Base-by-base conservation (phyloP, 2,888 invertebrate genomes). In the Chrysolina oricalcia region DNA sequence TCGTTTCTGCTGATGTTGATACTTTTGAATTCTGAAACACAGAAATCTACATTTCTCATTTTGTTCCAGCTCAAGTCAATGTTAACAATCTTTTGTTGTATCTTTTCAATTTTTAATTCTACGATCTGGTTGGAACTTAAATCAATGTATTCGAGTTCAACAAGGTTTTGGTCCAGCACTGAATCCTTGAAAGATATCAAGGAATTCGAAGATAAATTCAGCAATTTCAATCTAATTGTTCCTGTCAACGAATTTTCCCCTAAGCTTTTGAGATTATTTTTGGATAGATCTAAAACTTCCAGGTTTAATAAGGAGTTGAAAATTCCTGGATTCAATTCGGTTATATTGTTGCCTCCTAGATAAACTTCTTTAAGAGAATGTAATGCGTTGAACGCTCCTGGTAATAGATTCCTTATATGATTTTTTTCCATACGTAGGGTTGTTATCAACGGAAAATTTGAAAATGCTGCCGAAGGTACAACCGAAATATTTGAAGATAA, bases 171-270 rank as follows among this genome's bases (percentile, higher is more conserved):
- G 10, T 48, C 48, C 48, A 48, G 17, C 8, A 48, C 10, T 48
- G 48, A 48, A n/a, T 17, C 48, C n/a, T 48, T 48, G 17, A 48
- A 48, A 17, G 17, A 8, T n/a, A 11, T 17, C 48, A 48, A 17
- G 17, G 13, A 64, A 11, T 64, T 64, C 11, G 64, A 43, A 13
- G 64, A 64, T 17, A 64, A 41, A 21, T 64, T 64, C 43, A 64
- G 11, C 10, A 40, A 13, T 4, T 13, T 17, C 21, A 64, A 35
- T 0, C 17, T 27, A 21, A 13, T 35, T 11, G 41, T 15, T 41
- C 17, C 21, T 17, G 64, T 15, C 17, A 64, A 64, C 15, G 19
- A 19, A 64, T 64, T 64, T 43, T 10, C 19, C 5, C 19, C 64
- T 11, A 48, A 48, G 0, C 8, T 10, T 17, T 48, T 48, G 2